Percentiles rank a stretch among this genome's conserved stretches.
Evolutionary conservation across 2,888 invertebrate genomes (phyloP).

Genomic region (Drosophila melanosoma): DNA sequence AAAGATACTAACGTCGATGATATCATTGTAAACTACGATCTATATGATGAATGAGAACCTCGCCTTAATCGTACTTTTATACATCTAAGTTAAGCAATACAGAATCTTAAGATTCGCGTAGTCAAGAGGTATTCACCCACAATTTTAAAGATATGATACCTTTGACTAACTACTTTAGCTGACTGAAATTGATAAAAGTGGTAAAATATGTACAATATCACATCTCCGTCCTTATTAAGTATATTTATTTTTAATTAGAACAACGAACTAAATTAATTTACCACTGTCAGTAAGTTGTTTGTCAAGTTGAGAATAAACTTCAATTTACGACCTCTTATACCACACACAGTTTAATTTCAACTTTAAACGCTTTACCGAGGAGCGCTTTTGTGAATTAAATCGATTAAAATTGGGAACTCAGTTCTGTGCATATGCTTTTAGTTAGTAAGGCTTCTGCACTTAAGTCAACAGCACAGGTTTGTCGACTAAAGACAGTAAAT

Average conservation of each 20-base stretch:
- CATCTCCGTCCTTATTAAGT: not conserved
- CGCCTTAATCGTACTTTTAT: not conserved
- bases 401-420: not conserved
- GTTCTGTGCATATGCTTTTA: not conserved
- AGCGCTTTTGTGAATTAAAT: not conserved
- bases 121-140: not conserved
- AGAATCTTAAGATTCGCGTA: too few relatives aligned
- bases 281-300: not conserved
- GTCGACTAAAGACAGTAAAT: not conserved
- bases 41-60: not conserved
- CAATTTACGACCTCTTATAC: not conserved
- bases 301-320: not conserved
- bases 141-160: not conserved
- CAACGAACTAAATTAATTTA: not conserved
- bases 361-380: not conserved
- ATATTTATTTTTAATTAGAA: not conserved
- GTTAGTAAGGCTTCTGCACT: not conserved
- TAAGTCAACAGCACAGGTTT: not conserved
- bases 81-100: not conserved
- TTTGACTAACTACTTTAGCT: too few relatives aligned
- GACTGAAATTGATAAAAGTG: not conserved
- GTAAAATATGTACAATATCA: not conserved
- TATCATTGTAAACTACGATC: not conserved
- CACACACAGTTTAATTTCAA: not conserved
- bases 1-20: not conserved